Evolutionary conservation across 2,113 vertebrate genomes (phyloP).

Genomic region (Anas platyrhynchos): DNA sequence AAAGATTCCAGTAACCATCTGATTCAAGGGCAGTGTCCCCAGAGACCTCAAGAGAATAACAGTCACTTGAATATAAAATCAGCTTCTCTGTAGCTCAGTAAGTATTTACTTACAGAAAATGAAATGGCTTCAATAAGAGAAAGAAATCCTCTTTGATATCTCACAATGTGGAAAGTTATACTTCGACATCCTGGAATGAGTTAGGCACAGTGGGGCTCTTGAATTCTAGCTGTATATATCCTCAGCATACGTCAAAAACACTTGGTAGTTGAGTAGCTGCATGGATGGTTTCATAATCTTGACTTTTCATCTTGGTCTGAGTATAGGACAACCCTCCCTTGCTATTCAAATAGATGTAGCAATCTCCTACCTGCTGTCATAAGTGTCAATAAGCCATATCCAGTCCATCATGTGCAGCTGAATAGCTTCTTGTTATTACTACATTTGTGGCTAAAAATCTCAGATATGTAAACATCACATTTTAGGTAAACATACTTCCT

Average conservation of each 20-base stretch:
- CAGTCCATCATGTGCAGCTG: background rate
- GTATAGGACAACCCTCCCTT: slow-evolving; percentile 22
- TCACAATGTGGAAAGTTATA: background rate
- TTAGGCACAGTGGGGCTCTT: background rate
- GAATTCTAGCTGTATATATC: slow-evolving; percentile 1
- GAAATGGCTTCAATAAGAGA: background rate
- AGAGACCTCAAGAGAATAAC: background rate
- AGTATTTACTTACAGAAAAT: background rate
- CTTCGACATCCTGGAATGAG: background rate
- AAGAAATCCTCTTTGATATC: background rate
- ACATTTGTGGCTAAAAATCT: background rate
- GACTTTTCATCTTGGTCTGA: slow-evolving; percentile 9
- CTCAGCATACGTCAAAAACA: slow-evolving; percentile 8
- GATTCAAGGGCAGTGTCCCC: background rate
- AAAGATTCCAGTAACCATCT: background rate
- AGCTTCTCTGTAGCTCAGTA: background rate
- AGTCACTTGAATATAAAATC: background rate
- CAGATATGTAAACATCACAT: background rate
- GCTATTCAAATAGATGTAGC: slow-evolving; percentile 2
- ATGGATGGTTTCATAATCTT: slow-evolving; percentile 33
- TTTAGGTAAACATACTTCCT: background rate
- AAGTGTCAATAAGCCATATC: slow-evolving; percentile 41
- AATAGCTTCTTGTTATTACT: slow-evolving; percentile 28
- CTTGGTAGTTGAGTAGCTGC: background rate
- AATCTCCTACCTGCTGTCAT: slow-evolving; percentile 33